phyloP scores from a whole-genome alignment of 92 coral and sea anemone species.

The Porites cylindrica region DNA sequence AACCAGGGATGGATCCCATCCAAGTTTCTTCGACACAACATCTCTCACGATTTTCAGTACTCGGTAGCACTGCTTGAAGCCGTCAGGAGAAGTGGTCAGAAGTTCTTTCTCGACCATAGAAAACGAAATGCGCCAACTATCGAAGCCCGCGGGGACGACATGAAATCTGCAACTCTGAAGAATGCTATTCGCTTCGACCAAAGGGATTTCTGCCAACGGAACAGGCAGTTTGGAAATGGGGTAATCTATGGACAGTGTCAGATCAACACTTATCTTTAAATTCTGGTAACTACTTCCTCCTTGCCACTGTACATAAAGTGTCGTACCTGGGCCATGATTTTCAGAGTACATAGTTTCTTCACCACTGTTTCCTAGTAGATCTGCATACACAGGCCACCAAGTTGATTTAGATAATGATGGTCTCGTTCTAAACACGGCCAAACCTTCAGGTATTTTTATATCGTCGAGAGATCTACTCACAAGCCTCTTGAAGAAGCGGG shows the following conservation, averaged over 20 bases:
- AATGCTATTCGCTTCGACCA: not conserved
- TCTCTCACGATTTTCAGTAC: conserved; percentile 2
- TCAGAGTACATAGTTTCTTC: conserved; percentile 4
- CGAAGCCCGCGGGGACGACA: conserved; percentile 29
- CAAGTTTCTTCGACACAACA: not conserved
- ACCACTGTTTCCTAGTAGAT: conserved; percentile 13
- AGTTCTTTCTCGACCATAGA: conserved; percentile 26
- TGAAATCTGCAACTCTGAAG: conserved; percentile 1
- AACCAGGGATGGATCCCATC: conserved; percentile 14
- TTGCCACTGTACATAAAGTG: conserved; percentile 7
- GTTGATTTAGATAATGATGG: not conserved
- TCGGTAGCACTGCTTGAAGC: conserved; percentile 15
- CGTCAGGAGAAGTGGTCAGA: conserved; percentile 7
- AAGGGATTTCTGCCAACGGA: not conserved
- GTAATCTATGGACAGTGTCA: conserved; percentile 11
- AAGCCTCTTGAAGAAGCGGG: conserved; percentile 23
- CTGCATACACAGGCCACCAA: conserved; percentile 7
- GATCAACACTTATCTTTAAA: not conserved
- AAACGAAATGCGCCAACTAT: conserved; percentile 21
- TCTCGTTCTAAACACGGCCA: not conserved
- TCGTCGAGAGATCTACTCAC: not conserved
- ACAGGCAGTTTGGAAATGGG: conserved; percentile 13
- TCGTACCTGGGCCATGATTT: conserved; percentile 28
- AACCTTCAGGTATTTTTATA: conserved; percentile 1
- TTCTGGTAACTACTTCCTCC: conserved; percentile 10